These are phyloP conservation scores for Odontamblyopus lacepedii DNA, from an alignment of 2,797 vertebrate genomes.

Conservation along the genomic window DNA sequence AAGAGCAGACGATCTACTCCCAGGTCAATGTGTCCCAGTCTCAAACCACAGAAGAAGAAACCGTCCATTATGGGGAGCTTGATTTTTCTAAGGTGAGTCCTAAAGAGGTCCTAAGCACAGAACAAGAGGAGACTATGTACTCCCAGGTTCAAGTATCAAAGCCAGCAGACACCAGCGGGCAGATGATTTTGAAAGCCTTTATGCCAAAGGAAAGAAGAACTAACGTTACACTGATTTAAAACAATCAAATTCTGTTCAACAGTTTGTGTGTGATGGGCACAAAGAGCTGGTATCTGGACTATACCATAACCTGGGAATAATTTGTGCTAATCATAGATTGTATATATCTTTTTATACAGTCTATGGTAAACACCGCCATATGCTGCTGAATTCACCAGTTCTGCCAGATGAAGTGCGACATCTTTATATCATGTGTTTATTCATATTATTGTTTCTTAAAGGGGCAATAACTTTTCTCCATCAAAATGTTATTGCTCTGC, in stretches of 20 bases:
- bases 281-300: neutral
- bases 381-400: neutral
- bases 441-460: neutral
- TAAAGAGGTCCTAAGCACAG: conserved; percentile 21
- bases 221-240: neutral
- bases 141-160: conserved; percentile 27
- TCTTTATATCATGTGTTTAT: neutral
- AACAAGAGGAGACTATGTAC: conserved; percentile 23
- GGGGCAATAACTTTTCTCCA: too few species aligned
- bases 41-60: conserved; percentile 3
- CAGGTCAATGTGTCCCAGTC: conserved; percentile 23
- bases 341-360: too few species aligned
- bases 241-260: neutral
- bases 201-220: conserved; percentile 29
- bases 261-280: neutral
- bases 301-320: too few species aligned
- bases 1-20: conserved; percentile 25
- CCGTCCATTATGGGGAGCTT: conserved; percentile 52
- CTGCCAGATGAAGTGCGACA: neutral
- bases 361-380: too few species aligned
- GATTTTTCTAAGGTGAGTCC: conserved; percentile 35
- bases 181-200: conserved; percentile 18
- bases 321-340: too few species aligned
- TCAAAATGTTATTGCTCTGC: too few species aligned
- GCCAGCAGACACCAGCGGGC: neutral